Evolutionary conservation across 1,140 invertebrate species (phyloP).

Genomic region (Lamellibrachia luymesi): DNA sequence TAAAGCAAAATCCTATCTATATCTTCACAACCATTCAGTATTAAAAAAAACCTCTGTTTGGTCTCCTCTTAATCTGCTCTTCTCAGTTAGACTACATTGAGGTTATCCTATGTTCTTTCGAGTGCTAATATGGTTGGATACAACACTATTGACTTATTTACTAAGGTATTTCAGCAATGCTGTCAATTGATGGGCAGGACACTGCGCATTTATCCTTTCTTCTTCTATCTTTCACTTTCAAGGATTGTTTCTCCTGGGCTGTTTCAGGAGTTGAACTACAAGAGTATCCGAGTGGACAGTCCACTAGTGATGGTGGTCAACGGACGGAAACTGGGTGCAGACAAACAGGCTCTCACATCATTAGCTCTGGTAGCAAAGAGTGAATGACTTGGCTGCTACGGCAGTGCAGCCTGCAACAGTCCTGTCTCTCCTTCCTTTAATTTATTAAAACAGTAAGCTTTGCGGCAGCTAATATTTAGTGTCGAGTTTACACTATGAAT

Average conservation of each 20-base stretch:
- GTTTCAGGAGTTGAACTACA: conserved; percentile 69
- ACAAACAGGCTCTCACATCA: conserved; percentile 66
- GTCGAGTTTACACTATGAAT: neutral
- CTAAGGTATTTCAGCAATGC: neutral
- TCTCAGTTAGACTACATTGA: too few species aligned
- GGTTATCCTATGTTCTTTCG: too few species aligned
- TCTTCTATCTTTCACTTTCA: neutral
- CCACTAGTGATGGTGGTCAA: conserved; percentile 75
- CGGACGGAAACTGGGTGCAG: conserved; percentile 68
- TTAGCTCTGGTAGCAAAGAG: conserved; percentile 24
- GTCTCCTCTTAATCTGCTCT: too few species aligned
- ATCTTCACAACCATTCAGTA: too few species aligned
- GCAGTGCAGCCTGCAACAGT: neutral
- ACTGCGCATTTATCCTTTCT: neutral
- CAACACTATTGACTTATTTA: too few species aligned
- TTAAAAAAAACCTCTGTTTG: too few species aligned
- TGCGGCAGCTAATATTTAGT: neutral
- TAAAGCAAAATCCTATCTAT: too few species aligned
- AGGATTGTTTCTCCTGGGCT: neutral
- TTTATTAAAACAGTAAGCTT: neutral
- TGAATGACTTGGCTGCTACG: neutral
- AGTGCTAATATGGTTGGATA: too few species aligned
- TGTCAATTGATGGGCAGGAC: neutral
- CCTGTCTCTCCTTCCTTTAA: neutral
- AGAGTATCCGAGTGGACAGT: conserved; percentile 71